Conservation (phyloP, 2,797 vertebrate genomes). For the Alfaro cultratus region DNA sequence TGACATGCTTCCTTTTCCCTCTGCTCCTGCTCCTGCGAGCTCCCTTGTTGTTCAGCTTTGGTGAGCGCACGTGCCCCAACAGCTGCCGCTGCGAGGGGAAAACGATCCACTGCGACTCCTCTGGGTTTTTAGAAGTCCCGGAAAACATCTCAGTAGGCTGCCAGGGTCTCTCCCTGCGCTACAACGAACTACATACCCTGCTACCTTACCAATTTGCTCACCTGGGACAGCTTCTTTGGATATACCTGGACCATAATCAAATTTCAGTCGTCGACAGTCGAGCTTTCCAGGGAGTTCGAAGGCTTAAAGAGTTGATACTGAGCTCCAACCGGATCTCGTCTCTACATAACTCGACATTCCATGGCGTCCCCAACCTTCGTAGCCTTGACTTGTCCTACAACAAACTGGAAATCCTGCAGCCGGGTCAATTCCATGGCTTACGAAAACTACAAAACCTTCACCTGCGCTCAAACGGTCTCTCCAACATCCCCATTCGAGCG, state of each 20-base stretch:
- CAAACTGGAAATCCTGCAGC: conserved; percentile 92
- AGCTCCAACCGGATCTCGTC: conserved; percentile 96
- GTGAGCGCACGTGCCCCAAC: conserved; percentile 93
- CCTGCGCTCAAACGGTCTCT: conserved; percentile 93
- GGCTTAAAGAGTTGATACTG: conserved; percentile 96
- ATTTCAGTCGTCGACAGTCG: conserved; percentile 93
- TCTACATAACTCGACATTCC: conserved; percentile 96
- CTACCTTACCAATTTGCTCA: conserved; percentile 96
- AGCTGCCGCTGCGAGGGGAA: conserved; percentile 97
- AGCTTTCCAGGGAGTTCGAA: conserved; percentile 94
- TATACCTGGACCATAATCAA: conserved; percentile 98
- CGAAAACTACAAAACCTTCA: conserved; percentile 96
- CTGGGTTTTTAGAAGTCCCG: conserved; percentile 92
- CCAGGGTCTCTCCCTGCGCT: conserved; percentile 95
- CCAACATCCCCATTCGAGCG: conserved; percentile 91
- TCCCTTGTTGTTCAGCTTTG: conserved; percentile 83
- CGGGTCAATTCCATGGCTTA: conserved; percentile 95
- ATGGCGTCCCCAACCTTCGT: conserved; percentile 96
- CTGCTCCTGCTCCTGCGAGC: conserved; percentile 78
- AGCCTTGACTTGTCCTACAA: conserved; percentile 98
- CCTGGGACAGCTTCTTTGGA: conserved; percentile 97
- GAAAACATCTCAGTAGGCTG: conserved; percentile 95
- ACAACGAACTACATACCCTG: conserved; percentile 95
- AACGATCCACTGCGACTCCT: conserved; percentile 97
- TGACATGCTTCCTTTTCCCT: conserved; percentile 77